Percentiles rank a stretch among this genome's conserved stretches.
phyloP scores from a whole-genome alignment of 2,797 vertebrate genomes.

The Acropternis orthonyx region DNA sequence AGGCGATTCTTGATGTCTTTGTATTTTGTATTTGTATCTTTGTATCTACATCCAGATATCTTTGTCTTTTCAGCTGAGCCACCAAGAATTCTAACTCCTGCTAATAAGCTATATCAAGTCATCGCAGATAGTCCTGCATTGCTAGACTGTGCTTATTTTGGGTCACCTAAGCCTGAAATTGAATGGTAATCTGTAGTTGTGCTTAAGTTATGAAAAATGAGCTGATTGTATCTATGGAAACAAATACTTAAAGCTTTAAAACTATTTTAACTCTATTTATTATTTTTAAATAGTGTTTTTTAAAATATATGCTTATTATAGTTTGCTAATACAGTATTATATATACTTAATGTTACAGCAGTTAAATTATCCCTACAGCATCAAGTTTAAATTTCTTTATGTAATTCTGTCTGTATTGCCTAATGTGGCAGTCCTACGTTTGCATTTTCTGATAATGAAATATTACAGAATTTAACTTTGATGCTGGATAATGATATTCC shows the following conservation, averaged over 20 bases:
- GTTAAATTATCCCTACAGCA: neutral
- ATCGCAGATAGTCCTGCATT: slow-evolving; percentile 85
- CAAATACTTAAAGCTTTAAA: neutral
- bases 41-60: neutral
- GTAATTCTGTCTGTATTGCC: neutral
- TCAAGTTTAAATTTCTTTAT: neutral
- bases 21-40: neutral
- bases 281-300: neutral
- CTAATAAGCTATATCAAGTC: slow-evolving; percentile 89
- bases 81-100: slow-evolving; percentile 88
- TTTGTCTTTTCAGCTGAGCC: slow-evolving; percentile 84
- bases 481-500: neutral
- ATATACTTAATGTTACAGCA: neutral
- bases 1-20: neutral
- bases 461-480: neutral
- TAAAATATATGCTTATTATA: neutral
- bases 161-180: slow-evolving; percentile 91
- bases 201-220: neutral
- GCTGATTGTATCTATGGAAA: neutral
- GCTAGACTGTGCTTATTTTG: slow-evolving; percentile 90
- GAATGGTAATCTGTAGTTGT: slow-evolving; percentile 84
- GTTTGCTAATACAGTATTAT: accelerated
- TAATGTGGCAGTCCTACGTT: neutral
- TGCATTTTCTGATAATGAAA: neutral
- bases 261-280: neutral